These are phyloP conservation scores for Caiman crocodilus DNA, from an alignment of 2,797 vertebrate species.

Conservation along the genomic window DNA sequence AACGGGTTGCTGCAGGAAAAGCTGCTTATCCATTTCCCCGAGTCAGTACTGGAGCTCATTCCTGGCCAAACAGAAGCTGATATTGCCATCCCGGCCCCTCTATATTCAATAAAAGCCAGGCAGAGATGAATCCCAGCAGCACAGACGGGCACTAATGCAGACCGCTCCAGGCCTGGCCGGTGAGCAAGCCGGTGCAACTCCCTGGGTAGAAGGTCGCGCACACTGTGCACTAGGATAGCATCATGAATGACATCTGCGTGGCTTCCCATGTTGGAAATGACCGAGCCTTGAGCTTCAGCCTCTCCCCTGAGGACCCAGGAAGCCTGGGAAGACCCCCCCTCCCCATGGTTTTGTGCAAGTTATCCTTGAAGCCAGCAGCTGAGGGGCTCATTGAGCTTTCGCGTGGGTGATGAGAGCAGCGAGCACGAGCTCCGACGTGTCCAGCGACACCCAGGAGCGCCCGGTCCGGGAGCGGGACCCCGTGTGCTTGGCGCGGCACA, in stretches of 20 bases:
- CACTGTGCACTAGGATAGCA: background rate
- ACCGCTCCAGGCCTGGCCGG: no score
- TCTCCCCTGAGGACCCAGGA: background rate
- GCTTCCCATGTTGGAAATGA: no score
- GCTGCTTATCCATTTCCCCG: conserved; percentile 47
- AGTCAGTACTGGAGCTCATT: background rate
- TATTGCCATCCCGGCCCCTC: no score
- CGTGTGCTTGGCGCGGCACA: background rate
- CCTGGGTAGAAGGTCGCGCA: background rate
- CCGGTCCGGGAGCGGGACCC: background rate
- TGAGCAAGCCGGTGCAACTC: no score
- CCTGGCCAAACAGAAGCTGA: background rate
- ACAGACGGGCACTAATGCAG: conserved; percentile 72
- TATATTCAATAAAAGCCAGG: background rate
- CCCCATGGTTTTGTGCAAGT: background rate
- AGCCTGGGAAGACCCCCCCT: background rate
- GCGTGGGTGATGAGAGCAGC: background rate
- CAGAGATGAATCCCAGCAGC: background rate
- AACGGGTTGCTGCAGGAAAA: conserved; percentile 65
- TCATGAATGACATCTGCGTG: background rate
- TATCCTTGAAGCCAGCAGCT: background rate
- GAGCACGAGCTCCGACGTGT: no score
- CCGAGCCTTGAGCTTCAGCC: background rate
- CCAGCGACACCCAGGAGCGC: background rate
- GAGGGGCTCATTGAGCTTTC: background rate